Base-by-base conservation (phyloP, 2,113 vertebrate species). In the Nibea coibor region DNA sequence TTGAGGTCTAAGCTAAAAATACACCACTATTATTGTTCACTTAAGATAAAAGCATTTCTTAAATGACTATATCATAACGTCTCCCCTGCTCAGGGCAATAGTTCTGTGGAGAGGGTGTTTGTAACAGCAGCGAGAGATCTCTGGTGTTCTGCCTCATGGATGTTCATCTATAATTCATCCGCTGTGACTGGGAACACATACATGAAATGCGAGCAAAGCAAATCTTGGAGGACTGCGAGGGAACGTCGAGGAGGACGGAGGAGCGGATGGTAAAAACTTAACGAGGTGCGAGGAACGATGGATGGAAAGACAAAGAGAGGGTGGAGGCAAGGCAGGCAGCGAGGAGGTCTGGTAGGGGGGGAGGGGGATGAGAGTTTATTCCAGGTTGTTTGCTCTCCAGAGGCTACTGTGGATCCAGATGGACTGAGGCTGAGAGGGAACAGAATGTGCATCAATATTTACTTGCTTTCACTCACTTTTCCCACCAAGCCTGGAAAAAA, bases 1-100 rank as follows among this genome's bases (percentile, higher is more conserved):
- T 68, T 16, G 16, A 79, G 81, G 71, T 58, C 56, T 3, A 10
- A 17, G 69, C 88, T 91, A 83, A 91, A 92, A 89, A 93, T 89
- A 90, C 69, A 64, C 19, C 63, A 22, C 19, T 79, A 82, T 83
- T 82, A 86, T 76, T 81, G 81, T 68, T 88, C 88, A 80, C 86
- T 90, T 82, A 78, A 68, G 89, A 90, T 91, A 87, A 91, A 90
- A 88, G 81, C 80, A 65, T 89, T 86, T 83, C 88, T 90, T 88
- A 87, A 91, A 84, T 86, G 86, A 59, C 72, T 68, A 39, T 81
- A 74, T 87, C 72, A 43, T 66, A 73, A 78, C 50, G 26, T 69
- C 71, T 85, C 73, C 61, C 10, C 58, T 39, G 78, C 84, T 88
- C 68, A 8, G 77, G 73, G 84, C 72, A 59, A 51, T 43, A 19